These are phyloP conservation scores for Ctenosaura bakeri DNA, from an alignment of 2,797 vertebrate genomes.

Conservation along the genomic window DNA sequence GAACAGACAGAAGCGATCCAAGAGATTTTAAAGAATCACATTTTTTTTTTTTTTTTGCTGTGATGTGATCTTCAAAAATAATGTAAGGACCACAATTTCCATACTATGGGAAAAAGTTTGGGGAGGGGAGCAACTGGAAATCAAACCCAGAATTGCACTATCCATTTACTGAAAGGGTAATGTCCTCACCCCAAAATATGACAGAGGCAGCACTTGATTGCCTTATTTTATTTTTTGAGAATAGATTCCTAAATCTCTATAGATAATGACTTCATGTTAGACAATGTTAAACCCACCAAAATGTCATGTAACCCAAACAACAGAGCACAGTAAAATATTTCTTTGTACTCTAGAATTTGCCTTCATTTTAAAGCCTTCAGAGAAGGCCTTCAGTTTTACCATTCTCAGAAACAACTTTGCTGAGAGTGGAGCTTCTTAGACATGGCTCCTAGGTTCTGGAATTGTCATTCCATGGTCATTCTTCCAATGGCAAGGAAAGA, in stretches of 20 bases:
- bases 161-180: slow-evolving; percentile 15
- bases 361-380: neutral
- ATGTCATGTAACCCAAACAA: neutral
- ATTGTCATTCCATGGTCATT: neutral
- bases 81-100: neutral
- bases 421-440: neutral
- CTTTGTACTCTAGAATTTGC: neutral
- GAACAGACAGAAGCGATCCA: neutral
- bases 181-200: neutral
- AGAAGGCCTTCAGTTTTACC: neutral
- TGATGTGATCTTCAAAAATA: slow-evolving; percentile 25
- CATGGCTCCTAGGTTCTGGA: neutral
- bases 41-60: neutral
- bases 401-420: no score
- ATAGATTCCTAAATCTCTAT: neutral
- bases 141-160: neutral
- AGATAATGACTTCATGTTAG: neutral
- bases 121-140: neutral
- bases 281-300: neutral
- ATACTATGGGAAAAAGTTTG: neutral
- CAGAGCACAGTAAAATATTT: neutral
- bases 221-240: neutral
- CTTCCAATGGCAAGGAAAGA: no score
- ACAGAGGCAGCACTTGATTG: no score
- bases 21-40: neutral